Conservation (phyloP, 2,113 vertebrate species). For the Excalfactoria chinensis region DNA sequence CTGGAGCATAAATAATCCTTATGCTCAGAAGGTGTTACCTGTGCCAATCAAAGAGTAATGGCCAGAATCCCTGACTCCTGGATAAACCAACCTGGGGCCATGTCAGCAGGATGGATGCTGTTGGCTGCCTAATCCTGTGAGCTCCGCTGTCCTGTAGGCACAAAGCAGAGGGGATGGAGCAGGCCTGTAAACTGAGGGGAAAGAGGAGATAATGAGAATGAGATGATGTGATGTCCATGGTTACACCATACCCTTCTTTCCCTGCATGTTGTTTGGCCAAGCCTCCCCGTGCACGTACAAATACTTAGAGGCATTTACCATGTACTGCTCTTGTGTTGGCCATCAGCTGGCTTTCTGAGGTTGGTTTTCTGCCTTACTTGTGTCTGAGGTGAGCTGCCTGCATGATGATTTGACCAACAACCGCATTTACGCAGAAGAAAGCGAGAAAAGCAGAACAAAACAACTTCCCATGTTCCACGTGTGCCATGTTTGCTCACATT, state of each 20-base stretch:
- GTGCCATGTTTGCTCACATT: not conserved
- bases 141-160: not conserved
- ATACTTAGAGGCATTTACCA: fast-evolving
- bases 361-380: not conserved
- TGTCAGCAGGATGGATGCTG: fast-evolving
- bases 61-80: not conserved
- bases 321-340: fast-evolving
- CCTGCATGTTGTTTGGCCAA: not conserved
- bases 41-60: not conserved
- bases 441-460: not conserved
- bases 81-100: not conserved
- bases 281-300: fast-evolving
- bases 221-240: not conserved
- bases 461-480: not conserved
- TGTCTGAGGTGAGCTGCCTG: not conserved
- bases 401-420: not conserved
- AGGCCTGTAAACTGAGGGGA: fast-evolving
- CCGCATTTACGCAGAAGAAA: not conserved
- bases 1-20: constrained; percentile 35
- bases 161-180: not conserved
- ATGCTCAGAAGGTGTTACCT: not conserved
- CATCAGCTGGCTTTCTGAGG: not conserved
- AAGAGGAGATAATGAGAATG: not conserved
- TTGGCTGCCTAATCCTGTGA: not conserved
- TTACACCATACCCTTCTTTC: not conserved